Percentiles rank a stretch among this genome's conserved stretches.
Conservation (phyloP, 2,113 vertebrate genomes). For the Cheilinus undulatus region DNA sequence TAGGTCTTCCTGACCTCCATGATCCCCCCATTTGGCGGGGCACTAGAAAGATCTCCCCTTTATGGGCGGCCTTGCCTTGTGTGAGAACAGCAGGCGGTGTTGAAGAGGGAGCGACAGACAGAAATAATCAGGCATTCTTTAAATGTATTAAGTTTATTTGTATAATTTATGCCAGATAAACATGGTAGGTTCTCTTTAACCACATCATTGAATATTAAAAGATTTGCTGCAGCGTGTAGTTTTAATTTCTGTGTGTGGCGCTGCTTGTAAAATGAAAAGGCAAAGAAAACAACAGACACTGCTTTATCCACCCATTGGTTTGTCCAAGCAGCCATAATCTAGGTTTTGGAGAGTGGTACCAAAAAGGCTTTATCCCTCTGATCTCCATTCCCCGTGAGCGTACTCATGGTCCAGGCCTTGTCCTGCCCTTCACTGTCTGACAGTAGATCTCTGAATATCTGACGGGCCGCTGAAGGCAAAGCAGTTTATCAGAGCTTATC, state of each 20-base stretch:
- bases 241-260: background rate
- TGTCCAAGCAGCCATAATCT: constrained; percentile 4
- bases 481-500: constrained; percentile 49
- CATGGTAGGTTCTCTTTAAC: background rate
- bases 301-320: background rate
- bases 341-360: constrained; percentile 4
- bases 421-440: constrained; percentile 17
- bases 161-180: too few relatives aligned
- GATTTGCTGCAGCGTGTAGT: background rate
- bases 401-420: constrained; percentile 1
- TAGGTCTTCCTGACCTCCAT: too few relatives aligned
- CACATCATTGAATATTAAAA: background rate
- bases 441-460: constrained; percentile 59
- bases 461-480: constrained; percentile 55
- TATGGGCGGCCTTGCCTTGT: too few relatives aligned
- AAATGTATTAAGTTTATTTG: background rate
- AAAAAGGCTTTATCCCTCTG: constrained; percentile 24
- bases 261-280: background rate
- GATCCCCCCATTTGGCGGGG: too few relatives aligned
- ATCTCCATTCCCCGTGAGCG: constrained; percentile 11
- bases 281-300: background rate
- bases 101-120: background rate
- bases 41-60: too few relatives aligned
- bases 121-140: constrained; percentile 2
- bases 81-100: background rate